Conservation (phyloP, 1,140 invertebrate species). For the Eumaeus atala region DNA sequence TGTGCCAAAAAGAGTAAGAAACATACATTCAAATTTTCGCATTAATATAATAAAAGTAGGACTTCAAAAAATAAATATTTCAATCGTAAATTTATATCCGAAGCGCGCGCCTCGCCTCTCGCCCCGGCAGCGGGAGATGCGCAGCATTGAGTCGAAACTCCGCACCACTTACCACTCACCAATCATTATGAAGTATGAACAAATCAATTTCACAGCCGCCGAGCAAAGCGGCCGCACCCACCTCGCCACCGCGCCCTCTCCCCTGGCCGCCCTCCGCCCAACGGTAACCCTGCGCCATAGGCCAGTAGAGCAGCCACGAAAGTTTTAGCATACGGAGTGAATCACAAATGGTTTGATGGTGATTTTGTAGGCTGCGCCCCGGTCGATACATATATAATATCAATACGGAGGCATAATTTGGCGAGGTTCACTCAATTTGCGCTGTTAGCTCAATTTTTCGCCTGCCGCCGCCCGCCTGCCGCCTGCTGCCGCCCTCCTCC, state of each 20-base stretch:
- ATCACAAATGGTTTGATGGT: no score
- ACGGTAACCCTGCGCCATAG: no score
- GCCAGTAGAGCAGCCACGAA: constrained; percentile 10
- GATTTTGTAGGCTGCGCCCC: constrained; percentile 20
- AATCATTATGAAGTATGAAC: constrained; percentile 50
- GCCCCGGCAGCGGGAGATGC: no score
- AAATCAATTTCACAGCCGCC: constrained; percentile 50
- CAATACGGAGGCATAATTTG: neutral
- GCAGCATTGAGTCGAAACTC: neutral
- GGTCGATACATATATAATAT: neutral
- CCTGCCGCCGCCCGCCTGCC: constrained; percentile 55
- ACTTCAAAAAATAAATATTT: no score
- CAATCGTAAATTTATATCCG: no score
- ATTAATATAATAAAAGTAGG: no score
- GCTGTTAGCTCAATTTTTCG: constrained; percentile 33
- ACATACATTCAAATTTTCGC: no score
- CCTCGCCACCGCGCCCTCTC: constrained; percentile 5
- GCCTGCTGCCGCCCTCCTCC: constrained; percentile 8
- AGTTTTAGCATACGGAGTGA: neutral
- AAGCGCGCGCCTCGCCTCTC: no score
- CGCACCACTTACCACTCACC: constrained; percentile 20
- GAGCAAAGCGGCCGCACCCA: constrained; percentile 31
- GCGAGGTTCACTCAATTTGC: constrained; percentile 53
- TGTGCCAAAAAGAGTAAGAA: no score
- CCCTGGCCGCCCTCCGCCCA: no score